Evolutionary conservation across 2,113 vertebrate genomes (phyloP).

Genomic region (Sialia sialis): DNA sequence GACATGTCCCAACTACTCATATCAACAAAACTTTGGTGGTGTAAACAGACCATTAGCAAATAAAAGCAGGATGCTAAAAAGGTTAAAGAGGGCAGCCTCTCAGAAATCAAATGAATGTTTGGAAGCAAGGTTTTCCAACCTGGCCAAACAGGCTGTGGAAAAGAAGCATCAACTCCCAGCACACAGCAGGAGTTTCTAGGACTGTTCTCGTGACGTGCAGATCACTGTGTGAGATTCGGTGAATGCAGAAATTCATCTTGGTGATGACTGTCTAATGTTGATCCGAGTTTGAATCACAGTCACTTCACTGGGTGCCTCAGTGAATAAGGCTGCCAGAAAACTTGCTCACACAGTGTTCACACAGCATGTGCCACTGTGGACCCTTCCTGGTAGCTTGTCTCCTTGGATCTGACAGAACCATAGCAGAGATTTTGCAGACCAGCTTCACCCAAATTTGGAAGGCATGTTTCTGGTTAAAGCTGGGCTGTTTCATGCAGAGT

Average conservation of each 20-base stretch:
- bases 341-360: not conserved
- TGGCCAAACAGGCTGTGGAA: not conserved
- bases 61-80: conserved; percentile 1
- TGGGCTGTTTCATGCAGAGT: not conserved
- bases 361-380: not conserved
- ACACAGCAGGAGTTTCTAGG: not conserved
- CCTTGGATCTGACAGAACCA: not conserved
- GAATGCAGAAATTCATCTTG: not conserved
- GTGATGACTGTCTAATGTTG: not conserved
- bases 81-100: not conserved
- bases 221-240: not conserved
- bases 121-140: not conserved
- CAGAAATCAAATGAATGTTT: not conserved
- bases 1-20: not conserved
- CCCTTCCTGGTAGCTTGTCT: not conserved
- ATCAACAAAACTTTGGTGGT: not conserved
- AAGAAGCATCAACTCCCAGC: not conserved
- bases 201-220: not conserved
- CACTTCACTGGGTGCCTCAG: not conserved
- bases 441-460: not conserved
- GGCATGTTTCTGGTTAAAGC: not conserved
- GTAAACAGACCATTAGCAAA: conserved; percentile 1
- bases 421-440: not conserved
- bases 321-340: not conserved
- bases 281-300: not conserved